Evolutionary conservation across 2,888 invertebrate genomes (phyloP), one percentile per base, ranked within the genome.

Genomic region (Cerceris rybyensis): DNA sequence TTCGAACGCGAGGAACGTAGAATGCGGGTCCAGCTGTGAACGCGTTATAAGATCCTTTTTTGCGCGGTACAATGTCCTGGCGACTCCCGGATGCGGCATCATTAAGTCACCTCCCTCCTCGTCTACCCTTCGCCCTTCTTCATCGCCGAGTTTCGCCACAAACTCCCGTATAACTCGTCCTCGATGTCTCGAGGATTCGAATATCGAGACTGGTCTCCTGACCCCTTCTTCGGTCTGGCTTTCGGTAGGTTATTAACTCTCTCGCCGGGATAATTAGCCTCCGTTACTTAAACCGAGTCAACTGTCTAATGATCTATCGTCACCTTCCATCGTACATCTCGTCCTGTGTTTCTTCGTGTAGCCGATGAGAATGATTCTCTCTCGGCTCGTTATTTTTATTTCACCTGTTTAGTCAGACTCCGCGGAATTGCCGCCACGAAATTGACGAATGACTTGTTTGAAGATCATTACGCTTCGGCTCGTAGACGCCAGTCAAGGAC

Each of bases 31-130:
- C 89, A 89, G 88, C 88, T 89, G 89, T 89, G 86, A 87, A 87
- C 88, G 86, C 87, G 87, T 88, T 89, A 87, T 87, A 85, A 88
- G 85, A 82, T 82, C 76, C 80, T 86, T 86, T 86, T 86, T 86
- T 86, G 85, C 86, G 74, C 81, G 84, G 86, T 86, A 87, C 86
- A 85, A 87, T 89, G 89, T 89, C 89, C 88, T 86, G 86, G 84
- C 85, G 86, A 86, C 86, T 89, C 87, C 88, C 88, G 88, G 89
- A 89, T 89, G 89, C 89, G 86, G 86, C 88, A 86, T 91, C 91
- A 91, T 91, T 91, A 90, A 87, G 87, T 83, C 81, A 75, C 82
- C 81, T 43, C 75, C 60, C 70, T 60, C 69, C 69, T 54, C 54
- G 14, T 43, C 43, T 13, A 49, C 65, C 61, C 61, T 58, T 64